These are phyloP conservation scores for Phycodurus eques DNA, from an alignment of 2,113 vertebrate genomes.

Conservation along the genomic window DNA sequence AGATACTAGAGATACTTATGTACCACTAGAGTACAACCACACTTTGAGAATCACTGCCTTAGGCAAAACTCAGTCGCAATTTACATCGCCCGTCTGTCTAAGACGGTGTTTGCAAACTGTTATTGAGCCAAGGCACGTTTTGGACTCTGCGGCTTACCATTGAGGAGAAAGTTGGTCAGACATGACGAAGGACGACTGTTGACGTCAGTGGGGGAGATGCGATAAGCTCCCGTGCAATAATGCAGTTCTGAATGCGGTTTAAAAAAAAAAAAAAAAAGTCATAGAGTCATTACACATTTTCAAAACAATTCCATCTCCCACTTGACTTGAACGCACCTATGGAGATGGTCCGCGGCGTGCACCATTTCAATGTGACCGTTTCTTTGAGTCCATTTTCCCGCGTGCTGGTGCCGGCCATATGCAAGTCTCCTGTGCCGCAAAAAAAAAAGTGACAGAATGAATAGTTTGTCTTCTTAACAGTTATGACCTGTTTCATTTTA, in stretches of 20 bases:
- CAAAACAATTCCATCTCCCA: not conserved
- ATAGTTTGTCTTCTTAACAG: not conserved
- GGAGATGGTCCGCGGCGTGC: constrained; percentile 93
- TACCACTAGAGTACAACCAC: too few species aligned
- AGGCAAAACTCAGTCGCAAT: too few species aligned
- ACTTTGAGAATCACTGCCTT: too few species aligned
- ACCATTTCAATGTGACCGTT: constrained; percentile 96
- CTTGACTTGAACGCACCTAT: constrained; percentile 78
- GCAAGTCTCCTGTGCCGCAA: constrained; percentile 81
- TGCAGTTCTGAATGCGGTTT: constrained; percentile 82
- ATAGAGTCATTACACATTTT: not conserved
- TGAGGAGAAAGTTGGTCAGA: constrained; percentile 98
- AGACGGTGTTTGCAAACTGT: too few species aligned
- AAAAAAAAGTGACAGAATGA: not conserved
- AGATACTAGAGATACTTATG: too few species aligned
- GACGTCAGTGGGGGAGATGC: constrained; percentile 96
- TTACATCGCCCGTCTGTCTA: too few species aligned
- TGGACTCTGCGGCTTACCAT: constrained; percentile 70
- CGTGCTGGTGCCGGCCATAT: constrained; percentile 80
- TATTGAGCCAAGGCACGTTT: too few species aligned
- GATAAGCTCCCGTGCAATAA: constrained; percentile 94
- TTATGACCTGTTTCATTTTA: not conserved
- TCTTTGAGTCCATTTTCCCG: constrained; percentile 90
- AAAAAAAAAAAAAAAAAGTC: not conserved
- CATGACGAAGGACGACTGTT: constrained; percentile 99